Base-by-base conservation (phyloP, 2,797 vertebrate genomes). In the Cynodonichthys magdalenae region DNA sequence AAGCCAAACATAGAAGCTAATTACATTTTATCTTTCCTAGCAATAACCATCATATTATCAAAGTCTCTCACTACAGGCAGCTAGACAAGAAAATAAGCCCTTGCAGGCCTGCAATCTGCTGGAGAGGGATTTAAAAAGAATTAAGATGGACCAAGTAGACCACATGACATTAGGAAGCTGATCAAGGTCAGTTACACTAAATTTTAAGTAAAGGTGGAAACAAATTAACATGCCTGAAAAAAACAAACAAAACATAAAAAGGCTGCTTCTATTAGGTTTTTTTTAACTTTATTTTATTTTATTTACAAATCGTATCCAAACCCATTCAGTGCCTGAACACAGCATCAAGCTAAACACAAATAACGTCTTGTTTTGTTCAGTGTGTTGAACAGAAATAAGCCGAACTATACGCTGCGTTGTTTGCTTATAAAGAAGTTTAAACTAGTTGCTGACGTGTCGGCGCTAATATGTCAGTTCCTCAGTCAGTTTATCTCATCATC, bases 91-190 rank as follows among this genome's bases (percentile, higher is more conserved):
- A 2, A 14, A 55, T 45, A 2, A 49, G 39, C 51, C 47, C 58
- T 69, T 69, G 62, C 60, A 61, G 75, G 53, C 59, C 65, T 59
- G 77, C 84, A 87, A 86, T 83, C 87, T 79, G 79, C 61, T 70
- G 75, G 63, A 57, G 82, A 80, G 68, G 79, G 89, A 74, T 82
- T 93, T 89, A 85, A 81, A 69, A 49, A 82, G 90, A 83, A 83
- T 93, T 92, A 85, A 76, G 74, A 77, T 48, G 68, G 42, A 55
- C 70, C 52, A 63, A 65, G 24, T 24, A 24, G 65, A 70, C 59
- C 73, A 82, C 75, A 74, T 79, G 82, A 79, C 81, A 85, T 75
- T 73, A 81, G 63, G 58, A 72, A 54, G 79, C 61, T 80, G 63
- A 63, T 83, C 83, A 85, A 90, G 86, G 90, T 88, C 83, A 75